A percentile compares a stretch with the other conserved stretches of the same genome.
phyloP scores from a whole-genome alignment of 2,797 vertebrate genomes.

The Arremon aurantiirostris region DNA sequence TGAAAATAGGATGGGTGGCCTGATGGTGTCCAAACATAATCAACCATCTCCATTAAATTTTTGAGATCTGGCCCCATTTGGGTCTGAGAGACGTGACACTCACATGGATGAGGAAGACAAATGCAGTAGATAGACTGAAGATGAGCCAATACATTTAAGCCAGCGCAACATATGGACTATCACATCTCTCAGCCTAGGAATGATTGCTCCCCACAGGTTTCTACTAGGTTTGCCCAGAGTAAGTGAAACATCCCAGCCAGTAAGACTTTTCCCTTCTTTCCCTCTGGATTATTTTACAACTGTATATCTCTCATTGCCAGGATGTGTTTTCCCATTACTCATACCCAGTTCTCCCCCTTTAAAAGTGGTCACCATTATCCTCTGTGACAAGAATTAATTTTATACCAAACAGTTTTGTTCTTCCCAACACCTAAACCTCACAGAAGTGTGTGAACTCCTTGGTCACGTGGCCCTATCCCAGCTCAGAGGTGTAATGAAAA shows the following conservation, averaged over 20 bases:
- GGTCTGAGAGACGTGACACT: not conserved
- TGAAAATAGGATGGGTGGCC: conserved; percentile 22
- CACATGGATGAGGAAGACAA: not conserved
- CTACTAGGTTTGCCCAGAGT: not conserved
- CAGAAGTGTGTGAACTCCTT: not conserved
- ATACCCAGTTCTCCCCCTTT: not conserved
- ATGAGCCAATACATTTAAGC: not conserved
- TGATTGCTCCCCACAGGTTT: conserved; percentile 21
- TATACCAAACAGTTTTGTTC: not conserved
- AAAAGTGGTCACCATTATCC: not conserved
- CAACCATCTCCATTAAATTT: not conserved
- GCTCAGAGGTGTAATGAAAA: not conserved
- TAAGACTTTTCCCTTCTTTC: not conserved
- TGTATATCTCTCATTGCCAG: not conserved
- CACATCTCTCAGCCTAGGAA: conserved; percentile 14
- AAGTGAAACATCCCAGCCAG: not conserved
- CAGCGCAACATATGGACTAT: conserved; percentile 33
- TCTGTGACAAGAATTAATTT: not conserved
- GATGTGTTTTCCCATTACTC: not conserved
- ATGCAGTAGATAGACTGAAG: not conserved
- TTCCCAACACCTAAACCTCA: not conserved
- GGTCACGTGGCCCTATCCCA: not conserved
- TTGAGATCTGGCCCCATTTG: not conserved
- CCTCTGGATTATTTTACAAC: not conserved
- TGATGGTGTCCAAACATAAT: not conserved